Evolutionary conservation across 2,797 vertebrate species (phyloP), one percentile per base, ranked within the genome.

Genomic region (Vultur gryphus): DNA sequence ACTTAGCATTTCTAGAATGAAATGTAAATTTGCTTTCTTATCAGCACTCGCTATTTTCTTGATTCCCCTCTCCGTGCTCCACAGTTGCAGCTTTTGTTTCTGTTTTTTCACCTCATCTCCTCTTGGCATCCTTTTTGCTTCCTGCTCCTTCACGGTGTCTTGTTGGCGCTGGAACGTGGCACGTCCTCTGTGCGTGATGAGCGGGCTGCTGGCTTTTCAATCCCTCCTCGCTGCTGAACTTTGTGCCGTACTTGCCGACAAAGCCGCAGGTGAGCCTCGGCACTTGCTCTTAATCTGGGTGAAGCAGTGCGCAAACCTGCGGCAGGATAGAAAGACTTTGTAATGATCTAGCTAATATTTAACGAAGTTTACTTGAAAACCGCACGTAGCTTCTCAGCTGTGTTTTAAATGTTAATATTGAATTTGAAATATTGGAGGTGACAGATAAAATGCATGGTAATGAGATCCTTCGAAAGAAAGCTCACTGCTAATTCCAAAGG

Each of bases 1-100:
- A 16, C 21, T 39, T 37, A 2, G 10, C 3, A 0, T 58, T 70
- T 51, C n/a, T 26, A 23, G 43, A 48, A 26, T 1, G 2, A 58
- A 58, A 54, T 7, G 17, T 29, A 13, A 6, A 67, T 25, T 28
- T 13, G 6, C 29, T n/a, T 51, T 66, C n/a, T 29, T 26, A 2
- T 25, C 9, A 14, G 29, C 44, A 1, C n/a, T 37, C 3, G 1
- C 29, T 51, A 0, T 43, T 37, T 52, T 44, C 44, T 69, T 6
- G 16, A 29, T n/a, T 51, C 25, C 33, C 54, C 16, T 0, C 23
- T 13, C 35, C 1, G 1, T 33, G 21, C n/a, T 54, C 41, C 24
- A 5, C 39, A 9, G 24, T 8, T 28, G 31, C 31, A 48, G 44
- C 41, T 83, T 52, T 58, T 41, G 3, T 52, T 65, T 57, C 58